Evolutionary conservation across 1,140 invertebrate genomes (phyloP).

Genomic region (Scylla paramamosain): DNA sequence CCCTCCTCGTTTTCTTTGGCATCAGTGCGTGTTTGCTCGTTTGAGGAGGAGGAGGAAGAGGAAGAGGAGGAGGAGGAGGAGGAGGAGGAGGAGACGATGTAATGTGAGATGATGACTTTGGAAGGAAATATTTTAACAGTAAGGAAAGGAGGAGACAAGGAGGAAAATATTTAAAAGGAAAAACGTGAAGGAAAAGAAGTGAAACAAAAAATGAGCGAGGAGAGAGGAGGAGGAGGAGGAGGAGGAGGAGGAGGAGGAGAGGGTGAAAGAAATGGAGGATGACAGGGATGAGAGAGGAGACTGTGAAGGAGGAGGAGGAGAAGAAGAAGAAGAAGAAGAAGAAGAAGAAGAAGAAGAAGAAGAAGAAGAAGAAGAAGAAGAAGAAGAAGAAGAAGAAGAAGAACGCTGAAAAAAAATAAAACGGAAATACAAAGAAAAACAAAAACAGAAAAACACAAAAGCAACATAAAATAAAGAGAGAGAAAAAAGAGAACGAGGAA

Average conservation of each 20-base stretch:
- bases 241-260: conserved; percentile 30
- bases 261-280: not conserved
- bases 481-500: not conserved
- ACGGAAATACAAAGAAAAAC: not conserved
- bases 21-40: no score
- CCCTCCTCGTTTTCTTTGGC: no score
- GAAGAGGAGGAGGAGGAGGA: not conserved
- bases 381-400: no score
- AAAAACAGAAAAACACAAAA: not conserved
- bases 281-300: not conserved
- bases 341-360: no score
- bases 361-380: no score
- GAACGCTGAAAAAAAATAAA: not conserved
- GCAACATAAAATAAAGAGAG: no score
- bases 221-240: not conserved
- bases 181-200: no score
- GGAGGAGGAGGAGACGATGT: conserved; percentile 36
- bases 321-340: no score
- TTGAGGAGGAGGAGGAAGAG: no score
- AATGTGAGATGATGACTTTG: no score
- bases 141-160: not conserved
- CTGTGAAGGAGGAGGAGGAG: no score
- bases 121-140: no score
- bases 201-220: not conserved
- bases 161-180: not conserved